Evolutionary conservation across 2,888 invertebrate species (phyloP).

Genomic region (Drosophila mimetica): DNA sequence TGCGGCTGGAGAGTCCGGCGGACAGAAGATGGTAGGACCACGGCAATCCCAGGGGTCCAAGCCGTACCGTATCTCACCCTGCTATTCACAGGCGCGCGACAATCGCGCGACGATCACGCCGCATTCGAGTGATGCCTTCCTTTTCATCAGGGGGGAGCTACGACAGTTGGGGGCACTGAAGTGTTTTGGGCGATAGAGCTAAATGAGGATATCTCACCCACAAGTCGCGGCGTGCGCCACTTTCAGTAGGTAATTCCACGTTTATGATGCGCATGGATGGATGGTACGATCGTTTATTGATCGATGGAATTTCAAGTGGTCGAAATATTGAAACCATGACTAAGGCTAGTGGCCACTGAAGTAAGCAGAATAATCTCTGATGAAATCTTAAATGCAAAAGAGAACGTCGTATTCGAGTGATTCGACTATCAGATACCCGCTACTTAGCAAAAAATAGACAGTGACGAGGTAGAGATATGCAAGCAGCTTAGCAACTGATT

Average conservation of each 20-base stretch:
- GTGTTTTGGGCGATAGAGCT: slow-evolving; percentile 26
- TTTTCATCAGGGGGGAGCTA: background rate
- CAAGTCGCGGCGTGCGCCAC: slow-evolving; percentile 16
- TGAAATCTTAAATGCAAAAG: no score
- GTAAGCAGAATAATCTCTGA: no score
- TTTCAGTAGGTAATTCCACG: slow-evolving; percentile 1
- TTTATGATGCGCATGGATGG: slow-evolving; percentile 1
- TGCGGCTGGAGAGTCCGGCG: slow-evolving; percentile 45
- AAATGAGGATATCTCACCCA: slow-evolving; percentile 32
- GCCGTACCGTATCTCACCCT: slow-evolving; percentile 20
- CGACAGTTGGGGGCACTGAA: background rate
- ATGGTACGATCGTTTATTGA: slow-evolving; percentile 1
- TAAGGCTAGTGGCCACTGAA: background rate
- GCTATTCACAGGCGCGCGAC: slow-evolving; percentile 26
- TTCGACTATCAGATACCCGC: no score
- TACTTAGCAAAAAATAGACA: no score
- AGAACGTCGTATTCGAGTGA: no score
- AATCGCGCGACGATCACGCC: slow-evolving; percentile 54
- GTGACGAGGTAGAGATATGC: no score
- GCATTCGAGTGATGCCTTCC: slow-evolving; percentile 26
- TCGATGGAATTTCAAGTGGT: background rate
- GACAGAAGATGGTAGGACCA: slow-evolving; percentile 11
- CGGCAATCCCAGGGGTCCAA: slow-evolving; percentile 19
- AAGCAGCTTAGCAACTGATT: no score
- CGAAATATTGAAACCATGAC: background rate